Evolutionary conservation across 2,797 vertebrate genomes (phyloP).

Genomic region (Novumbra hubbsi): DNA sequence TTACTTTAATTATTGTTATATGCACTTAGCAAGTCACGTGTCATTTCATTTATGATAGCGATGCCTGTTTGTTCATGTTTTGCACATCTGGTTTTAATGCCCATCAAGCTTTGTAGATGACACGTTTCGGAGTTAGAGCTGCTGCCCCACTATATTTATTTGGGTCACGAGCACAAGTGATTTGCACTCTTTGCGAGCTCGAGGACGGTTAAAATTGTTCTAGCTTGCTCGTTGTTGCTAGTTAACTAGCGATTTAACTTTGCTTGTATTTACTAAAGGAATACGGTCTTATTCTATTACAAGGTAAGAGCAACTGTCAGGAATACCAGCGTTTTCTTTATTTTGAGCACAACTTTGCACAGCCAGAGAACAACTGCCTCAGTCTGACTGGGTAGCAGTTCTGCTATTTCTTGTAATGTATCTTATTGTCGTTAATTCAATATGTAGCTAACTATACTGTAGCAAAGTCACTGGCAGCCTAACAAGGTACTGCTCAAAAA

Average conservation of each 20-base stretch:
- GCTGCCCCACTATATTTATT: neutral
- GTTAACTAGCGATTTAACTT: neutral
- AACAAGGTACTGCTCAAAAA: too few species aligned
- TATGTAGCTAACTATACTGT: neutral
- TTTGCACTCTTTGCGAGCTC: neutral
- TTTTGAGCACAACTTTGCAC: too few species aligned
- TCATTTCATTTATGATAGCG: neutral
- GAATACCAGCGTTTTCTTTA: too few species aligned
- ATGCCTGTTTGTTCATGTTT: neutral
- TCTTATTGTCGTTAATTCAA: neutral
- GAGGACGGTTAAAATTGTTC: neutral
- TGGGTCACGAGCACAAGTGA: neutral
- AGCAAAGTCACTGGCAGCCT: neutral
- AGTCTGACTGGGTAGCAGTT: too few species aligned
- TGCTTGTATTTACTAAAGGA: neutral
- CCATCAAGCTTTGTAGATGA: neutral
- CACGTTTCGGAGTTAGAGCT: neutral
- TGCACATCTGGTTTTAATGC: neutral
- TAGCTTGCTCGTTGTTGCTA: neutral
- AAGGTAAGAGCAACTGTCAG: neutral
- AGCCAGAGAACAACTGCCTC: too few species aligned
- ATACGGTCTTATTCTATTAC: neutral
- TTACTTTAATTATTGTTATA: neutral
- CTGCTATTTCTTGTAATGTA: neutral
- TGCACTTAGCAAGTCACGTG: neutral